Conservation (phyloP, 2,797 vertebrate species). For the Pampus argenteus region DNA sequence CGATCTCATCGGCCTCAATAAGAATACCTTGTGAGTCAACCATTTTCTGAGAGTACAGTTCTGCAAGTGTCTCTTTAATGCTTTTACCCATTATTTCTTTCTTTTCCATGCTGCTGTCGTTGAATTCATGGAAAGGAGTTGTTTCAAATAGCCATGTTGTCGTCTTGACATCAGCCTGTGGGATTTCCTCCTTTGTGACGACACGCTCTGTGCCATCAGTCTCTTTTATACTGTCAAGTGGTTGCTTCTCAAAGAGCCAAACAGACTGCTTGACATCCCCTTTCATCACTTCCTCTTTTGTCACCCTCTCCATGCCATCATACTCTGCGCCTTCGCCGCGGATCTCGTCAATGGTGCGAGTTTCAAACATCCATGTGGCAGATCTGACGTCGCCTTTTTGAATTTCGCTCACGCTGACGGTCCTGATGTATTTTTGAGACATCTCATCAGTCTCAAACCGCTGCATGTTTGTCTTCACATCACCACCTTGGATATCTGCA, state of each 20-base stretch:
- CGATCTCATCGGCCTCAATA: conserved; percentile 92
- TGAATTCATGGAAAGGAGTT: conserved; percentile 90
- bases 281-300: conserved; percentile 91
- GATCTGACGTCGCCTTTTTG: conserved; percentile 93
- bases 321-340: conserved; percentile 85
- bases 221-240: conserved; percentile 89
- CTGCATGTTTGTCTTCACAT: conserved; percentile 89
- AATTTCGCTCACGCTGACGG: conserved; percentile 94
- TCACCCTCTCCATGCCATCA: conserved; percentile 88
- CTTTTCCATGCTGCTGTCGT: conserved; percentile 85
- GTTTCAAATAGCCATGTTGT: conserved; percentile 96
- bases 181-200: conserved; percentile 88
- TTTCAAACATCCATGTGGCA: conserved; percentile 95
- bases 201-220: conserved; percentile 75
- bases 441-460: conserved; percentile 88
- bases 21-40: conserved; percentile 92
- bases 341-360: conserved; percentile 90
- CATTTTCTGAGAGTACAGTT: conserved; percentile 91
- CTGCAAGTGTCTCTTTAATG: conserved; percentile 90
- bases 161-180: conserved; percentile 90
- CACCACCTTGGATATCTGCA: conserved; percentile 86
- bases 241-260: conserved; percentile 96
- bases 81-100: conserved; percentile 91
- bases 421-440: conserved; percentile 86
- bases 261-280: conserved; percentile 93